Percentiles rank a stretch among this genome's conserved stretches.
phyloP scores from a whole-genome alignment of 2,888 invertebrate species.

The Protophormia terraenovae region DNA sequence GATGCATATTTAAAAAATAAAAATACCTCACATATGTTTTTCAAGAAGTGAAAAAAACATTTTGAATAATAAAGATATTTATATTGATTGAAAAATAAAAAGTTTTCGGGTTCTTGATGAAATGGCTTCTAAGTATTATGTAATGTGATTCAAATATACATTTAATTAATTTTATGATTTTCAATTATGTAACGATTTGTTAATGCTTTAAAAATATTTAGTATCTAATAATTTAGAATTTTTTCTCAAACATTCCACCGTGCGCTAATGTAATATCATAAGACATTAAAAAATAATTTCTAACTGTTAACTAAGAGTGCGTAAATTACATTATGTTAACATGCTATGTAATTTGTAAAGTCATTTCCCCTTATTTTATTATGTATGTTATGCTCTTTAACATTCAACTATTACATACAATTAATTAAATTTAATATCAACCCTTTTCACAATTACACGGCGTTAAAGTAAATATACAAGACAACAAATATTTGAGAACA shows the following conservation, averaged over 20 bases:
- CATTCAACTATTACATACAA: background rate
- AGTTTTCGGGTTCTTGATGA: too few relatives aligned
- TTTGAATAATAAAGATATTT: too few relatives aligned
- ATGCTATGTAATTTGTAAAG: slow-evolving; percentile 1
- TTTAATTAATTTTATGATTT: too few relatives aligned
- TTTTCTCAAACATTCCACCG: background rate
- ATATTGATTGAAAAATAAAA: too few relatives aligned
- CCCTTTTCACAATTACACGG: slow-evolving; percentile 30
- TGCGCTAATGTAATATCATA: background rate
- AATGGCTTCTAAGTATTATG: too few relatives aligned
- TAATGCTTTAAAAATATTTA: too few relatives aligned
- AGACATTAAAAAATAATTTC: background rate
- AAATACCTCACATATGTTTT: too few relatives aligned
- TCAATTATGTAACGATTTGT: too few relatives aligned
- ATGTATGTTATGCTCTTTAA: background rate
- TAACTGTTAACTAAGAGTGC: background rate
- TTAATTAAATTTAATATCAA: background rate
- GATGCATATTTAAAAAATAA: too few relatives aligned
- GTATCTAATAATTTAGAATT: background rate
- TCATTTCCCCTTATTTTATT: background rate
- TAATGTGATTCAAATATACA: too few relatives aligned
- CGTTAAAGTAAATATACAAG: background rate
- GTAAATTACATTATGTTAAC: slow-evolving; percentile 1
- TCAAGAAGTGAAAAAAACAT: too few relatives aligned
- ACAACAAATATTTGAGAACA: background rate